phyloP scores from a whole-genome alignment of 2,113 vertebrate genomes.

The Gallinago paraguaiae region DNA sequence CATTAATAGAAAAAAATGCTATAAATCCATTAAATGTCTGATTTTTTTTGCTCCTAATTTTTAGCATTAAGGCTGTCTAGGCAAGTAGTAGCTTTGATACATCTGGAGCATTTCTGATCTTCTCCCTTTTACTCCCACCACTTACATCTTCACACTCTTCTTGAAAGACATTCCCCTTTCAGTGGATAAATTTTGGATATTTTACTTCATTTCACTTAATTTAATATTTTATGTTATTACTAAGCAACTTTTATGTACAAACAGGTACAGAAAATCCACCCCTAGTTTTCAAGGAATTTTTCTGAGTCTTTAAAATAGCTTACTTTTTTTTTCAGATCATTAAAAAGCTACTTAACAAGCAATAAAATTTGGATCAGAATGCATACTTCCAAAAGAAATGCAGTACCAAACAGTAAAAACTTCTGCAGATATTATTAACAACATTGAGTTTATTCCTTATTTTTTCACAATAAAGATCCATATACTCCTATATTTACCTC shows the following conservation, averaged over 20 bases:
- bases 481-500: neutral
- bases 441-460: neutral
- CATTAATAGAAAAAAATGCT: neutral
- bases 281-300: neutral
- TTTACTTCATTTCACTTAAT: neutral
- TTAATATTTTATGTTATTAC: neutral
- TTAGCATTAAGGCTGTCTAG: neutral
- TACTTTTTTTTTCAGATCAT: neutral
- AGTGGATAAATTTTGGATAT: neutral
- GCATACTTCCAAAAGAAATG: neutral
- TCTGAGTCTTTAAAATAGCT: neutral
- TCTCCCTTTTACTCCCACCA: neutral
- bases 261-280: neutral
- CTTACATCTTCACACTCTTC: neutral
- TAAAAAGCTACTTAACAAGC: neutral
- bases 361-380: neutral
- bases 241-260: neutral
- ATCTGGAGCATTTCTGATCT: neutral
- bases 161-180: neutral
- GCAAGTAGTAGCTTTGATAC: neutral
- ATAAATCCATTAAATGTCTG: neutral
- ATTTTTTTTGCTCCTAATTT: neutral
- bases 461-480: neutral
- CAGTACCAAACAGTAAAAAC: neutral
- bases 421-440: neutral